A percentile compares a stretch with the other conserved stretches of the same genome.
Conservation (phyloP, 2,113 vertebrate genomes). For the Dicerorhinus sumatrensis region DNA sequence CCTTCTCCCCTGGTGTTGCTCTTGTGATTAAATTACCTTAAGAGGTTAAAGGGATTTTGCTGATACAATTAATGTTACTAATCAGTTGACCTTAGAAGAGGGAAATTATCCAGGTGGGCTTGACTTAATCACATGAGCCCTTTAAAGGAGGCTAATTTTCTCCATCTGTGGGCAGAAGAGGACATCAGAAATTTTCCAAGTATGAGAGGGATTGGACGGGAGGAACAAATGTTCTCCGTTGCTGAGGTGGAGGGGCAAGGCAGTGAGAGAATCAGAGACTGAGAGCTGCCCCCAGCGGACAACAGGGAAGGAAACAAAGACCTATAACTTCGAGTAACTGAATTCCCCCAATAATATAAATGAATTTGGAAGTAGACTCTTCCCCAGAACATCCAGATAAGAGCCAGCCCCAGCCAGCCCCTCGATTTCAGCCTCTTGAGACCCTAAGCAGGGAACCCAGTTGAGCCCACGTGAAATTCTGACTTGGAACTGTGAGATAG, state of each 20-base stretch:
- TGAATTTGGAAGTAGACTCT: neutral
- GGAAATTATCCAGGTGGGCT: neutral
- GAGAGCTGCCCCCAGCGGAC: neutral
- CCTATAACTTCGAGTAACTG: neutral
- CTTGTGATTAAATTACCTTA: neutral
- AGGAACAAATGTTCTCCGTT: neutral
- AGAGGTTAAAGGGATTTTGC: neutral
- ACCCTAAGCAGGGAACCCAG: neutral
- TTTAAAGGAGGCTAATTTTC: neutral
- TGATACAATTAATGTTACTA: neutral
- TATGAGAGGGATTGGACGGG: neutral
- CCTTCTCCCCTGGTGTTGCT: neutral
- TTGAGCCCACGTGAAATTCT: neutral
- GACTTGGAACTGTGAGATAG: neutral
- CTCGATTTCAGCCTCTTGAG: neutral
- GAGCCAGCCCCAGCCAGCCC: neutral
- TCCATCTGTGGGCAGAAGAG: neutral
- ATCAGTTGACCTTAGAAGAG: constrained; percentile 1
- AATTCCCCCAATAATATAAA: neutral
- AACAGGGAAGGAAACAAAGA: neutral
- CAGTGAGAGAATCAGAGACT: neutral
- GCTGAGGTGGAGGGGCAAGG: neutral
- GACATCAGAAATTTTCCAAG: neutral
- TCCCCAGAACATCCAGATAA: neutral
- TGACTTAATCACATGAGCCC: neutral